These are phyloP conservation scores for Proteles cristata DNA, from an alignment of 2,113 vertebrate genomes.

Conservation along the genomic window DNA sequence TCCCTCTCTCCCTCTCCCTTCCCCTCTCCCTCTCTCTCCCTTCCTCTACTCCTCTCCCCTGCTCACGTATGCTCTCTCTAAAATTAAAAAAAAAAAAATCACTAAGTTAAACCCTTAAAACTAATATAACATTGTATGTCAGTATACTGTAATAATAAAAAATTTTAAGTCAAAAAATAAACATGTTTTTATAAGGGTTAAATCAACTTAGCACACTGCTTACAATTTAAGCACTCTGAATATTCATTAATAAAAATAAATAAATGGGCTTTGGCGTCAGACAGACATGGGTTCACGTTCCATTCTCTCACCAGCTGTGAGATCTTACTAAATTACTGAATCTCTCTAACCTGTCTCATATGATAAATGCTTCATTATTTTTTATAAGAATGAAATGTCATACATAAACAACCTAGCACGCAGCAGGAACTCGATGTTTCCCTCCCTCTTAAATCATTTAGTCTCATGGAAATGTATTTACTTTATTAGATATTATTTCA, in stretches of 20 bases:
- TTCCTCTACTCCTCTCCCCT: no score
- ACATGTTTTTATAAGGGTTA: background rate
- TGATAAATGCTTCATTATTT: background rate
- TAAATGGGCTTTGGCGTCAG: background rate
- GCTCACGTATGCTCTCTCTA: no score
- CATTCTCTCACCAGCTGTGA: background rate
- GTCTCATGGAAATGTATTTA: background rate
- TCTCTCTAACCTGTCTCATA: background rate
- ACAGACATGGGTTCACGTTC: background rate
- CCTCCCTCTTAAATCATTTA: background rate
- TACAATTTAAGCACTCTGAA: conserved; percentile 2
- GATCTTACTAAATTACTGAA: background rate
- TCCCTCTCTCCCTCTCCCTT: no score
- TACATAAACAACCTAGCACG: background rate
- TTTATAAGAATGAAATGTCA: background rate
- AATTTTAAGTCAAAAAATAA: background rate
- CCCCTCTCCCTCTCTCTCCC: no score
- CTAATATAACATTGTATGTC: background rate
- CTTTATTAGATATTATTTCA: background rate
- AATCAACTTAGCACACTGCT: background rate
- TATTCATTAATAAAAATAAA: conserved; percentile 9
- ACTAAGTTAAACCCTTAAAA: background rate
- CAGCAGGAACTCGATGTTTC: background rate
- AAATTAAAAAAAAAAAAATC: background rate
- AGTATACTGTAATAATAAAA: background rate